A percentile compares a stretch with the other conserved stretches of the same genome.
These are phyloP conservation scores for Cyprinodon diabolis DNA, from an alignment of 2,797 vertebrate species.

Conservation along the genomic window DNA sequence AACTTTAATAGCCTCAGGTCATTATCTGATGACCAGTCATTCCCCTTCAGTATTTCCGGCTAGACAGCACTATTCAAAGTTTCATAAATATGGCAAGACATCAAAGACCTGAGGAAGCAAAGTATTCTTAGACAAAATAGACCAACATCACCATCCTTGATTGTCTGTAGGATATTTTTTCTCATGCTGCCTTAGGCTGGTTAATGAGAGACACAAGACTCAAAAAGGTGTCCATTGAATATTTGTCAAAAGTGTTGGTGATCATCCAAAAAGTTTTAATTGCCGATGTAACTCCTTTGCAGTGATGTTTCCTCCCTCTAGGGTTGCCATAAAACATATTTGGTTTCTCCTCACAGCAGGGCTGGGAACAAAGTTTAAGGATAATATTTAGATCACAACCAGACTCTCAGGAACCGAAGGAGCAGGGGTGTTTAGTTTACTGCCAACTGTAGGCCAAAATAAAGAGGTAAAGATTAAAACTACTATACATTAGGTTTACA, in stretches of 20 bases:
- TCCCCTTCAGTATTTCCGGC: too few species aligned
- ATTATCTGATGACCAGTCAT: not conserved
- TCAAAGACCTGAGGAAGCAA: not conserved
- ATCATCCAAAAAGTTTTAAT: not conserved
- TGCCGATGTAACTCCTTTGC: not conserved
- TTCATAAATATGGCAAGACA: not conserved
- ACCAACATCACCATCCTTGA: not conserved
- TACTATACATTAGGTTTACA: slow-evolving; percentile 12
- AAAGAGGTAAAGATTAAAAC: slow-evolving; percentile 24
- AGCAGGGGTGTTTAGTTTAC: slow-evolving; percentile 28
- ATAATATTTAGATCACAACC: slow-evolving; percentile 81
- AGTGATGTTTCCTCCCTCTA: slow-evolving; percentile 42
- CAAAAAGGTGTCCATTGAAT: not conserved
- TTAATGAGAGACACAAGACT: not conserved
- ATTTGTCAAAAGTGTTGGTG: not conserved
- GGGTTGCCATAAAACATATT: slow-evolving; percentile 74
- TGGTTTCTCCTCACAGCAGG: slow-evolving; percentile 70
- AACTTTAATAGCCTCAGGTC: not conserved
- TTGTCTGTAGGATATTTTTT: not conserved
- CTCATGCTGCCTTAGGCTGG: not conserved
- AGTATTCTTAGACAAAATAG: not conserved
- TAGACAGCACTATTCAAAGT: not conserved
- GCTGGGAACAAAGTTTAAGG: slow-evolving; percentile 66
- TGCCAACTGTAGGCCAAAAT: slow-evolving; percentile 30
- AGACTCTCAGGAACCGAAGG: slow-evolving; percentile 31